Evolutionary conservation across 2,888 invertebrate genomes (phyloP).

Genomic region (Tholera decimalis): DNA sequence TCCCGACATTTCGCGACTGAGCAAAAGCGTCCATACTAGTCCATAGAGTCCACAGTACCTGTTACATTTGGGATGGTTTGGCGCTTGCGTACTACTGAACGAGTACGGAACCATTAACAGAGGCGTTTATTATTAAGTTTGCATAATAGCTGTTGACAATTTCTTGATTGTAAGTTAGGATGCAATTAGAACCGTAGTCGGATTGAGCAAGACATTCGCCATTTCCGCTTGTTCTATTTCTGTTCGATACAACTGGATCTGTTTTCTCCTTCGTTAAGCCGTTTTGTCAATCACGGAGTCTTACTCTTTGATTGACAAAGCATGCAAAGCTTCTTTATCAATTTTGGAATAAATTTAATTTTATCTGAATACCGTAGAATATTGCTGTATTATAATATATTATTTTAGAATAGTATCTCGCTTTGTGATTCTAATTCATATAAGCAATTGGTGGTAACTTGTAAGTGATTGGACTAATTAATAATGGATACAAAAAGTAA

Average conservation of each 20-base stretch:
- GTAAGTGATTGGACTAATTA: background rate
- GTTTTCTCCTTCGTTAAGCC: slow-evolving; percentile 42
- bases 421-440: background rate
- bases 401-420: background rate
- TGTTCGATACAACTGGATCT: slow-evolving; percentile 30
- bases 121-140: slow-evolving; percentile 73
- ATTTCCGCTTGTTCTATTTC: slow-evolving; percentile 50
- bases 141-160: slow-evolving; percentile 72
- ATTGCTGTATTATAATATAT: background rate
- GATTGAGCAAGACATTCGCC: slow-evolving; percentile 47
- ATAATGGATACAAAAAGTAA: background rate
- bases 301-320: slow-evolving; percentile 42
- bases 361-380: background rate
- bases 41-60: slow-evolving; percentile 77
- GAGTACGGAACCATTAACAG: slow-evolving; percentile 69
- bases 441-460: background rate
- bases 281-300: slow-evolving; percentile 51
- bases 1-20: slow-evolving; percentile 83
- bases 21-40: slow-evolving; percentile 72
- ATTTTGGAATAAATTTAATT: slow-evolving; percentile 7
- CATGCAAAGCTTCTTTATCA: slow-evolving; percentile 30
- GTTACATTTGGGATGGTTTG: slow-evolving; percentile 76
- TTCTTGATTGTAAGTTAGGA: slow-evolving; percentile 64
- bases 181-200: slow-evolving; percentile 62
- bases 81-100: slow-evolving; percentile 78